phyloP scores from a whole-genome alignment of 2,113 vertebrate species.

The Geothlypis trichas region DNA sequence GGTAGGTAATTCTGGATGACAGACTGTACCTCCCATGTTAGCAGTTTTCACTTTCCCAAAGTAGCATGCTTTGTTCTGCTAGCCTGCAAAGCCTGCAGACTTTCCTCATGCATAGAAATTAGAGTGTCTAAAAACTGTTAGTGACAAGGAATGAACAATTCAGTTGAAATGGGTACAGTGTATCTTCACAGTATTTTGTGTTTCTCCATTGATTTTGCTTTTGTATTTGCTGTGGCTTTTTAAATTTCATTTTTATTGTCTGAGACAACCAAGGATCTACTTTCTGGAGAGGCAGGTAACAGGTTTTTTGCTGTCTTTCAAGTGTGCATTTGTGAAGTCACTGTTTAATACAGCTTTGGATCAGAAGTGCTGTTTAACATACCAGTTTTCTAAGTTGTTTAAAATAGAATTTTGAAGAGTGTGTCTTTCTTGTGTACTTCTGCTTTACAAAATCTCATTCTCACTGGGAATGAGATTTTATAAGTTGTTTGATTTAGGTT shows the following conservation, averaged over 20 bases:
- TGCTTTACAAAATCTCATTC: background rate
- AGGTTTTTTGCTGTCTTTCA: background rate
- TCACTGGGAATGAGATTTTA: background rate
- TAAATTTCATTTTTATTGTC: background rate
- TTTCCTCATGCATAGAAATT: fast-evolving
- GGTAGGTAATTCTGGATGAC: background rate
- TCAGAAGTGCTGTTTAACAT: background rate
- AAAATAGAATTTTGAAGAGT: background rate
- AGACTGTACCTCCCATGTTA: background rate
- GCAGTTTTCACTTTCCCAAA: background rate
- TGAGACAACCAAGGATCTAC: background rate
- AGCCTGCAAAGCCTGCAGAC: background rate
- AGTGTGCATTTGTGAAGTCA: background rate
- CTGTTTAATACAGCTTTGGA: background rate
- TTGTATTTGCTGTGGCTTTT: background rate
- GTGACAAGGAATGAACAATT: background rate
- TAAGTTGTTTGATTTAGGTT: background rate
- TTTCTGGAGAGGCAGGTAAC: background rate
- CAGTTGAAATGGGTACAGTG: background rate
- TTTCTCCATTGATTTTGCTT: background rate
- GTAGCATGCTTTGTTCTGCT: background rate
- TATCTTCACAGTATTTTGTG: background rate
- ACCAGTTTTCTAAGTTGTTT: background rate
- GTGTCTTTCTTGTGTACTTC: background rate
- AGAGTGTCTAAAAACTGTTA: fast-evolving